Evolutionary conservation across 2,888 invertebrate genomes (phyloP), one percentile per base, ranked within the genome.

Genomic region (Ceraclea dissimilis): DNA sequence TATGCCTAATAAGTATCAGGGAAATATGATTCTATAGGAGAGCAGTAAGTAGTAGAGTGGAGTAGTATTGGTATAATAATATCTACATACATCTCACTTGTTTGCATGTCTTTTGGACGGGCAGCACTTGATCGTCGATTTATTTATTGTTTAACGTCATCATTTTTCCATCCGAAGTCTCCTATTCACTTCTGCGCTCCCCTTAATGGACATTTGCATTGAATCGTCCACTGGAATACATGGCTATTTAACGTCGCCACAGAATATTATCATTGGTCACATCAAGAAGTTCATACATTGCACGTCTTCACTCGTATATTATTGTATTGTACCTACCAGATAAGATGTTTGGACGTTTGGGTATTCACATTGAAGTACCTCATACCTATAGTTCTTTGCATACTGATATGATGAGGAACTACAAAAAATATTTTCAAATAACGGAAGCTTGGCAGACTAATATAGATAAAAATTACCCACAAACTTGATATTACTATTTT

Each of bases 171-270:
- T 54, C 49, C 33, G 49, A 34, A 48, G 49, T 34, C 49, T 47
- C 19, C 33, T 33, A 19, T 47, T 31, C 53, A 31, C 21, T 53
- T 33, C 18, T 33, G 50, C 50, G 55, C 55, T 47, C 52, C 57
- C 55, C 54, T 58, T 57, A 61, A 59, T 59, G 57, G 61, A 59
- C 61, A 61, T 61, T 61, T 61, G 59, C 61, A 61, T 61, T 61
- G 61, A 61, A 61, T 61, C 55, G 61, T 61, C 50, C 55, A 26
- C 43, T 26, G 51, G 55, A 44, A 46, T 54, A 49, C 55, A 51
- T 17, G 55, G 55, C 50, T 55, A 55, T 33, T 55, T 50, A 55
- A 55, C 55, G 55, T 55, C 55, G 55, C 46, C 19, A 13, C 43
- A 13, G 13, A 34, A 19, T 49, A 47, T 51, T 51, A 55, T 55